Base-by-base conservation (phyloP, 2,888 invertebrate genomes). In the Eupithecia inturbata region DNA sequence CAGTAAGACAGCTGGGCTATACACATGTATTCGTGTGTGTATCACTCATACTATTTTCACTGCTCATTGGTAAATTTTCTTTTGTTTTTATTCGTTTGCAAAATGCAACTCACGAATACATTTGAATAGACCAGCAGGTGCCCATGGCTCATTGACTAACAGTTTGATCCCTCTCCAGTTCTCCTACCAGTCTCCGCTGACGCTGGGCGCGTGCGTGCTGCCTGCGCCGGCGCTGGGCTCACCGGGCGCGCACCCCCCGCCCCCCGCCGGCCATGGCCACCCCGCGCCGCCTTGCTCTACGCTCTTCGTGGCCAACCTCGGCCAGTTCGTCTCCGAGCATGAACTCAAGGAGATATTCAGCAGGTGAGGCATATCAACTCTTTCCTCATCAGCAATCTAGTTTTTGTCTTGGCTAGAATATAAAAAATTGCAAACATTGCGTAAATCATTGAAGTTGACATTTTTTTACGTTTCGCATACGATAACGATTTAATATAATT, bases 281-380 rank as follows among this genome's bases (percentile, higher is more conserved):
- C 94, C 95, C 71, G 97, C 97, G 91, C 97, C 97, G 83, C 99
- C 99, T 84, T 99, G 99, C 96, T 98, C 98, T 86, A 99, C 99
- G 83, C 97, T 99, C 83, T 99, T 99, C 95, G 99, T 99, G 89
- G 99, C 99, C 88, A 99, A 99, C 95, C 96, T 99, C 89, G 99
- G 99, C 83, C 98, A 98, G 94, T 98, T 98, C 93, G 99, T 99
- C 87, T 98, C 98, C 83, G 99, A 99, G 95, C 99, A 99, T 90
- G 99, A 99, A 94, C 97, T 99, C 84, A 99, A 99, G 95, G 99
- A 99, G 95, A 97, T 99, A 90, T 99, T 99, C 95, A 97, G 97
- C 96, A 99, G 98, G 99, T 99, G 94, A 71, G 22, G 45, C n/a
- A 60, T 53, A 2, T 36, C 45, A 45, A 45, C 45, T 41, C 16